Conservation (phyloP, 2,113 vertebrate genomes). For the Saguinus imperator region DNA sequence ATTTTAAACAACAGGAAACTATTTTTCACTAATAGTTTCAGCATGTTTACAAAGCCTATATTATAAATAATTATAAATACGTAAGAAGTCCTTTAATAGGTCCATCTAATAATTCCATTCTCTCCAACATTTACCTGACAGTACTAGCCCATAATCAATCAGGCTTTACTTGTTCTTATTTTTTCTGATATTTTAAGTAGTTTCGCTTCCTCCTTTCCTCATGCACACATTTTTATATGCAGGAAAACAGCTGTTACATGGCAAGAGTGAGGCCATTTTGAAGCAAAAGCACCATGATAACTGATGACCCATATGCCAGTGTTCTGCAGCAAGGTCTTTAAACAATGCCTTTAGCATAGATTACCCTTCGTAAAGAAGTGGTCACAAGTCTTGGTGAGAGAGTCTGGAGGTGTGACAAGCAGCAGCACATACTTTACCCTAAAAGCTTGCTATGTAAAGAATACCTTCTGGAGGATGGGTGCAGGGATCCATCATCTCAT, state of each 20-base stretch:
- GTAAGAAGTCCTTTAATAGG: not conserved
- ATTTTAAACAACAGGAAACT: slow-evolving; percentile 32
- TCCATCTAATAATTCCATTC: not conserved
- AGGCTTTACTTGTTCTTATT: not conserved
- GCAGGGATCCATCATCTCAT: not conserved
- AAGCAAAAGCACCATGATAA: not conserved
- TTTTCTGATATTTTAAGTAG: not conserved
- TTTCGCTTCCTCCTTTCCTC: not conserved
- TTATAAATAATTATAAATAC: slow-evolving; percentile 11
- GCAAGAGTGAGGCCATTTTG: not conserved
- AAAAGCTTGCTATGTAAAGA: not conserved
- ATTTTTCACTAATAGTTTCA: slow-evolving; percentile 14
- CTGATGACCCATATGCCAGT: not conserved
- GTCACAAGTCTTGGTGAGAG: not conserved
- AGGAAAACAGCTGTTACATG: not conserved
- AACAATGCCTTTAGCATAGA: not conserved
- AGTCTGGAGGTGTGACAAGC: not conserved
- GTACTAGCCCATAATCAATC: not conserved
- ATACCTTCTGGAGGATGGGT: not conserved
- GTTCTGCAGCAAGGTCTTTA: not conserved
- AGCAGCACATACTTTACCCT: not conserved
- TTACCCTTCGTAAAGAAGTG: not conserved
- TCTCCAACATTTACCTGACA: not conserved
- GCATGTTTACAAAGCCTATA: not conserved
- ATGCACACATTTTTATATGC: not conserved